A percentile compares a stretch with the other conserved stretches of the same genome.
These are phyloP conservation scores for Neopipo cinnamomea DNA, from an alignment of 2,113 vertebrate genomes.

Conservation along the genomic window DNA sequence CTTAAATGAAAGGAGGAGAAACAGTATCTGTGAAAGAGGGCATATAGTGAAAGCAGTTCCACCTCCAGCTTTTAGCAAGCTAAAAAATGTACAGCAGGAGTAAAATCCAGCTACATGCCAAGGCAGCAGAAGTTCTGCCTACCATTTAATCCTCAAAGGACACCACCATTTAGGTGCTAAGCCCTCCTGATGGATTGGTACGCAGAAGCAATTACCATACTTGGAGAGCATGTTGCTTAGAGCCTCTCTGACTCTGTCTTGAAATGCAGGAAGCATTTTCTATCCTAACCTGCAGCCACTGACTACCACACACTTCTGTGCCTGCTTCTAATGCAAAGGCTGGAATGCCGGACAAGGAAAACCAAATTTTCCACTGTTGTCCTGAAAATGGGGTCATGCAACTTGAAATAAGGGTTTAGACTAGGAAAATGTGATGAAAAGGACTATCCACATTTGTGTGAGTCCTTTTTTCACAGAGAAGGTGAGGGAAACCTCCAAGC, in stretches of 20 bases:
- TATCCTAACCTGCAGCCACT: background rate
- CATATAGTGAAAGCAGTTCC: background rate
- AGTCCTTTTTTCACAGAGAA: background rate
- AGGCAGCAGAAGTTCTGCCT: background rate
- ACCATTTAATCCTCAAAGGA: background rate
- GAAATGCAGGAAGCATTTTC: background rate
- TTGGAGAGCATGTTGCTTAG: background rate
- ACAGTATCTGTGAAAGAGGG: background rate
- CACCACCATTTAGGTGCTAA: background rate
- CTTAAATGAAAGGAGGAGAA: background rate
- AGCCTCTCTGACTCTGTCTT: background rate
- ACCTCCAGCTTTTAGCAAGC: background rate
- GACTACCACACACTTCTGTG: background rate
- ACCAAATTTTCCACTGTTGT: background rate
- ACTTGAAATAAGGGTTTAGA: background rate
- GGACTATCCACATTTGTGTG: background rate
- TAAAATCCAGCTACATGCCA: background rate
- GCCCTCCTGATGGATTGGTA: accelerated
- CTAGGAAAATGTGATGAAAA: background rate
- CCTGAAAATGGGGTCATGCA: background rate
- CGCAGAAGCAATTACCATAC: accelerated
- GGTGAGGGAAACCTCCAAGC: background rate
- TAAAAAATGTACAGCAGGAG: background rate
- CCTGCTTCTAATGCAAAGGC: background rate
- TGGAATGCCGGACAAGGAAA: slow-evolving; percentile 1